Evolutionary conservation across 1,140 invertebrate species (phyloP).

Genomic region (Nasonia longicornis): DNA sequence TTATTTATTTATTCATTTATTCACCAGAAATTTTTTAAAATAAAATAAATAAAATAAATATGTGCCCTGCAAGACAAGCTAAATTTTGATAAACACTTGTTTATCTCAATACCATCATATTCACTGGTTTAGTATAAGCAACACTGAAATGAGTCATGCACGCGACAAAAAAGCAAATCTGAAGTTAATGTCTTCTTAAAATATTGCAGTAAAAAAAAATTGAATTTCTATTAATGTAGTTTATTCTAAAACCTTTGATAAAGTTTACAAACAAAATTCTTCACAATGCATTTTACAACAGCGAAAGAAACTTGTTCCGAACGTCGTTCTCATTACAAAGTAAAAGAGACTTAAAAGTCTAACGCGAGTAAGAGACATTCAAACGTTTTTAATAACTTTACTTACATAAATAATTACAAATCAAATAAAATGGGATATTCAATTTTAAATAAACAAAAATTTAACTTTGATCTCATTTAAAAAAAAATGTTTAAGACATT

Average conservation of each 20-base stretch:
- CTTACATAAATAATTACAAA: neutral
- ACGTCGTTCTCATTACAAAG: neutral
- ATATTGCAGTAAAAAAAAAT: conserved; percentile 6
- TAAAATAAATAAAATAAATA: neutral
- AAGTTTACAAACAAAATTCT: conserved; percentile 21
- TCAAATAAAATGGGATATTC: neutral
- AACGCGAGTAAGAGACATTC: neutral
- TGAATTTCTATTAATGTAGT: neutral
- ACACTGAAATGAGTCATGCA: neutral
- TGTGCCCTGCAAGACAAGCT: neutral
- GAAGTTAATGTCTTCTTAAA: neutral
- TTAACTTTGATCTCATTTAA: too few relatives aligned
- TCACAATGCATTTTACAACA: conserved; percentile 10
- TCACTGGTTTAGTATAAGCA: neutral
- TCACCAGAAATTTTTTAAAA: too few relatives aligned
- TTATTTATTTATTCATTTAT: too few relatives aligned
- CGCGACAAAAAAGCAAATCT: neutral
- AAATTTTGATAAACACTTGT: neutral
- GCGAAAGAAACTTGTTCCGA: neutral
- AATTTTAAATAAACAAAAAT: neutral
- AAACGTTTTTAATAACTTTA: neutral
- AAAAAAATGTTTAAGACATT: too few relatives aligned
- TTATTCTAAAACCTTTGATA: conserved; percentile 24
- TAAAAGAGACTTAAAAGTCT: conserved; percentile 23
- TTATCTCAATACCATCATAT: neutral